Evolutionary conservation across 2,113 vertebrate genomes (phyloP), one percentile per base, ranked within the genome.

Genomic region (Plectropomus leopardus): DNA sequence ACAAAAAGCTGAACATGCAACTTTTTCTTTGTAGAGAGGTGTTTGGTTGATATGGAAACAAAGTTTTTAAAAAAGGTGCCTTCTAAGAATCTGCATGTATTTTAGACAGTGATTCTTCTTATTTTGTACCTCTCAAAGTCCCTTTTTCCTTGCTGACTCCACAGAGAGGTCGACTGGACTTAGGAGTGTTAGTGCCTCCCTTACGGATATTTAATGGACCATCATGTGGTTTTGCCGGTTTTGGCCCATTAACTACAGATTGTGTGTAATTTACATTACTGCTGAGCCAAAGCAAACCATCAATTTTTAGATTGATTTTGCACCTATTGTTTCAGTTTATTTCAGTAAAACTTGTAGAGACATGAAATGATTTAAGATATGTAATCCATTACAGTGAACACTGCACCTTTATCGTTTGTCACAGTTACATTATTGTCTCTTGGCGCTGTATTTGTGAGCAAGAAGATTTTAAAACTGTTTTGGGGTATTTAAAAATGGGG

Each of bases 181-280:
- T 50, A 44, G 54, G 34, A 28, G 61, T 30, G 50, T 58, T n/a
- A 1, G 3, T 44, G 19, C 24, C n/a, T 45, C 3, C 0, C 48
- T 76, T 66, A 3, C 55, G 28, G 26, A 53, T 34, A 54, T 40
- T 73, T 60, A 58, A 73, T 66, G 26, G 32, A 67, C 23, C 44
- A 3, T 42, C 34, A 11, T 42, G 32, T 23, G 59, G 16, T 65
- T 82, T 54, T 71, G 34, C 66, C 45, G 21, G 36, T 72, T 81
- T 64, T 50, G 66, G 74, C 53, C 16, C 78, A 82, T 86, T 84
- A 84, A 50, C 45, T 44, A 21, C n/a, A 82, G 45, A 76, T 26
- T 64, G 30, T 76, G n/a, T 71, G 34, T 64, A 36, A 76, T 70
- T 82, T 32, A 45, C 26, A 23, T 57, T 8, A 23, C 23, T 34